phyloP scores from a whole-genome alignment of 2,797 vertebrate genomes.

The Oryzias dopingdopingensis region DNA sequence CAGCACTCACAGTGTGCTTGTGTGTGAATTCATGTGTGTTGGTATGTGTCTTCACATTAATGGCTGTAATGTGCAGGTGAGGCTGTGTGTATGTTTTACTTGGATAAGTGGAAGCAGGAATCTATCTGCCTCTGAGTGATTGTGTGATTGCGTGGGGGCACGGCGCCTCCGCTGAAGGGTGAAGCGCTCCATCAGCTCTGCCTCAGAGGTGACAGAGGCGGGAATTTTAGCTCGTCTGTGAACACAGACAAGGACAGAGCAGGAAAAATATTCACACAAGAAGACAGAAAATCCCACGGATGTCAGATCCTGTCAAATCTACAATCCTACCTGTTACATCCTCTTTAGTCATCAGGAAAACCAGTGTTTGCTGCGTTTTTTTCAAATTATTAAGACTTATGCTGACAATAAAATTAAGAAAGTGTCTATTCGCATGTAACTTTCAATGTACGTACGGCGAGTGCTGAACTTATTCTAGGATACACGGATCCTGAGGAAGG shows the following conservation, averaged over 20 bases:
- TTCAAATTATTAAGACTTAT: too few species aligned
- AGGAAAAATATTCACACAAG: neutral
- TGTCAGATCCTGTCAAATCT: too few species aligned
- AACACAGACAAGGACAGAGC: slow-evolving; percentile 30
- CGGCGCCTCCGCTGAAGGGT: slow-evolving; percentile 53
- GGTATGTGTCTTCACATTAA: slow-evolving; percentile 22
- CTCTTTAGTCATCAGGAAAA: too few species aligned
- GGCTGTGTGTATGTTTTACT: slow-evolving; percentile 13
- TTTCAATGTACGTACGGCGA: too few species aligned
- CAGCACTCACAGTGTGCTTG: slow-evolving; percentile 8
- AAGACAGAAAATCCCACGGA: too few species aligned
- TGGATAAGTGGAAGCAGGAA: slow-evolving; percentile 4
- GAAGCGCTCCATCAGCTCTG: slow-evolving; percentile 52
- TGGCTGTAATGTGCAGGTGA: slow-evolving; percentile 31
- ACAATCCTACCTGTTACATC: too few species aligned
- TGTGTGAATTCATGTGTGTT: slow-evolving; percentile 13
- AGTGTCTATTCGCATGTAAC: too few species aligned
- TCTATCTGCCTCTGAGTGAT: slow-evolving; percentile 3
- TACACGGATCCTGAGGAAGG: too few species aligned
- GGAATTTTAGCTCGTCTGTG: slow-evolving; percentile 40
- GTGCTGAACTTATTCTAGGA: too few species aligned
- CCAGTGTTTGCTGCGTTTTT: too few species aligned
- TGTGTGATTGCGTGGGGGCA: slow-evolving; percentile 33
- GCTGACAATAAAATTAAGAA: too few species aligned
- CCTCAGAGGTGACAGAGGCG: slow-evolving; percentile 16